Percentiles rank a stretch among this genome's conserved stretches.
phyloP scores from a whole-genome alignment of 2,888 invertebrate species.

The Helicoverpa assulta region DNA sequence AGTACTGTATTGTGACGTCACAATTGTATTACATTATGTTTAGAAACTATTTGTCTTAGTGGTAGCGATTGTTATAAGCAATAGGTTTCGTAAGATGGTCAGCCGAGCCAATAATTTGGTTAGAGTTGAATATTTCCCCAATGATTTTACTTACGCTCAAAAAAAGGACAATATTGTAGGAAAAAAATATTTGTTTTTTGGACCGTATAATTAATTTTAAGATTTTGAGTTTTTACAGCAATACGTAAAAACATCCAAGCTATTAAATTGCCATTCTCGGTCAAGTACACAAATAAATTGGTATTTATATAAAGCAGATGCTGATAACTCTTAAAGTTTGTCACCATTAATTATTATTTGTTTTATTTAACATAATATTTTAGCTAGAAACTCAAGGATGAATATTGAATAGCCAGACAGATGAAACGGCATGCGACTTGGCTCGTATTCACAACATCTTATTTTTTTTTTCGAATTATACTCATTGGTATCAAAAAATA shows the following conservation, averaged over 20 bases:
- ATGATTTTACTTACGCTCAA: neutral
- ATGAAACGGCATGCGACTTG: slow-evolving; percentile 43
- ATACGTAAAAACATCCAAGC: neutral
- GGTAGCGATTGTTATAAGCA: neutral
- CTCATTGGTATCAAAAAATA: too few species aligned
- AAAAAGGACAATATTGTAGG: neutral
- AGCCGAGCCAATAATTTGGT: neutral
- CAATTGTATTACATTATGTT: slow-evolving; percentile 22
- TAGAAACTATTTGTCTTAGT: slow-evolving; percentile 45
- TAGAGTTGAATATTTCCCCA: neutral
- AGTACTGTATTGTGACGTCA: slow-evolving; percentile 25
- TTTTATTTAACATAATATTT: slow-evolving; percentile 1
- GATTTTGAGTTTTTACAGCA: neutral
- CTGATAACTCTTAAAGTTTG: slow-evolving; percentile 12
- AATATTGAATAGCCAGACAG: slow-evolving; percentile 24
- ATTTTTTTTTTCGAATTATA: too few species aligned
- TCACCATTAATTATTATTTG: slow-evolving; percentile 24
- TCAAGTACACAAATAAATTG: slow-evolving; percentile 18
- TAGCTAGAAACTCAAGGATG: slow-evolving; percentile 16
- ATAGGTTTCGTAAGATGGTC: neutral
- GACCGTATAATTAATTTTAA: neutral
- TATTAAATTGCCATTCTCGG: neutral
- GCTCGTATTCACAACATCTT: slow-evolving; percentile 31
- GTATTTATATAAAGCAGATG: slow-evolving; percentile 4
- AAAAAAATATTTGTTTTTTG: neutral